Evolutionary conservation across 1,140 invertebrate species (phyloP).

Genomic region (Condylostylus longicornis): DNA sequence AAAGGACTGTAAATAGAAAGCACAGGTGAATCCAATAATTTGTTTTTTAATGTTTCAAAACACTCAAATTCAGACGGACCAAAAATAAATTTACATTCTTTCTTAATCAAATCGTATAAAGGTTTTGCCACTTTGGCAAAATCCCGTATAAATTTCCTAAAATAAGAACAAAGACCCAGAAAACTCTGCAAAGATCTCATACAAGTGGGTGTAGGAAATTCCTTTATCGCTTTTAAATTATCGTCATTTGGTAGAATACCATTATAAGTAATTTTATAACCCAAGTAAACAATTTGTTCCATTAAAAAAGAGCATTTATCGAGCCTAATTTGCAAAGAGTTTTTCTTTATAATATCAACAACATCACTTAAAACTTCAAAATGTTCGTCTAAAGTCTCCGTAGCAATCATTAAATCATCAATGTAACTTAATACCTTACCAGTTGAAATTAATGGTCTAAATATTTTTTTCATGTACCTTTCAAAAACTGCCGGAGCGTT

Average conservation of each 20-base stretch:
- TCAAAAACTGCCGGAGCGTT: constrained; percentile 3
- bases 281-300: too few species aligned
- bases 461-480: constrained; percentile 2
- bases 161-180: constrained; percentile 25
- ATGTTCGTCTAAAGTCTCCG: constrained; percentile 2
- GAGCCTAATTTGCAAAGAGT: too few species aligned
- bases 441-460: neutral
- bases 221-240: constrained; percentile 19
- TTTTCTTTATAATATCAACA: constrained; percentile 12
- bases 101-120: constrained; percentile 18
- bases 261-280: constrained; percentile 13
- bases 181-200: constrained; percentile 23
- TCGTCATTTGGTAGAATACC: constrained; percentile 12
- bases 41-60: constrained; percentile 15
- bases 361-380: constrained; percentile 12
- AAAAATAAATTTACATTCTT: constrained; percentile 9
- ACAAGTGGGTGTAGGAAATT: constrained; percentile 17
- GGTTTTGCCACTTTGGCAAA: constrained; percentile 22
- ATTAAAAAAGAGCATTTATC: too few species aligned
- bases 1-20: constrained; percentile 15
- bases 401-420: constrained; percentile 7
- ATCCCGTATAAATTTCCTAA: constrained; percentile 22
- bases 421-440: constrained; percentile 2
- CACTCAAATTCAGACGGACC: constrained; percentile 7
- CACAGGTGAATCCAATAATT: constrained; percentile 11